These are phyloP conservation scores for Heliocidaris tuberculata DNA, from an alignment of 35 echinoderm and acorn worm genomes.

Conservation along the genomic window DNA sequence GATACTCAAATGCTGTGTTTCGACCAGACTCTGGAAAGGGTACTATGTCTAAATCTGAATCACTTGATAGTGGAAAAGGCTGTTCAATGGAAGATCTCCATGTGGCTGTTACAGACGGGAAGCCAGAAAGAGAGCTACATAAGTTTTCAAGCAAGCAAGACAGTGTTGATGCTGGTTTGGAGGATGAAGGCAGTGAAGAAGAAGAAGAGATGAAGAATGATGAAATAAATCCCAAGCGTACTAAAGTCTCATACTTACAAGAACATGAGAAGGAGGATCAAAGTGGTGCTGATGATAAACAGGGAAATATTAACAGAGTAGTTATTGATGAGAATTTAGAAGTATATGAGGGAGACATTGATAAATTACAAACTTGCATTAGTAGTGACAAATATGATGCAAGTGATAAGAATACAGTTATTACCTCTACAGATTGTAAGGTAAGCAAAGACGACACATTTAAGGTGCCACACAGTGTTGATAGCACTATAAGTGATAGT, in stretches of 20 bases:
- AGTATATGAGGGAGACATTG: not conserved
- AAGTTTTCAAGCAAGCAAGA: not conserved
- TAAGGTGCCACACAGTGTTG: not conserved
- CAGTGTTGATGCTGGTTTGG: not conserved
- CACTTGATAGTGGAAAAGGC: conserved; percentile 77
- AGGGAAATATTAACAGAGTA: not conserved
- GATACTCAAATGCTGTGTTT: not conserved
- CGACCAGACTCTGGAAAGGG: not conserved
- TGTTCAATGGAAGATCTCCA: conserved; percentile 70
- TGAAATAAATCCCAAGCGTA: not conserved
- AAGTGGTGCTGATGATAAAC: not conserved
- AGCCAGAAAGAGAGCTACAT: not conserved
- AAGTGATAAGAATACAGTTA: not conserved
- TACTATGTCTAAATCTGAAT: conserved; percentile 70
- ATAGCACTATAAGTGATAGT: not conserved
- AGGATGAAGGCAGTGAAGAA: conserved; percentile 20
- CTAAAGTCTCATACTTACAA: not conserved
- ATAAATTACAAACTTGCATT: not conserved
- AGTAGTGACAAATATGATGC: not conserved
- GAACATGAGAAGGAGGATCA: not conserved
- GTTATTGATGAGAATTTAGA: not conserved
- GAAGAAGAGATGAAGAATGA: not conserved
- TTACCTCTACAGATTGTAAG: not conserved
- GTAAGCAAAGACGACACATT: not conserved
- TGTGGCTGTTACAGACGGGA: not conserved